Evolutionary conservation across 1,140 invertebrate genomes (phyloP), one percentile per base, ranked within the genome.

Genomic region (Cydia amplana): DNA sequence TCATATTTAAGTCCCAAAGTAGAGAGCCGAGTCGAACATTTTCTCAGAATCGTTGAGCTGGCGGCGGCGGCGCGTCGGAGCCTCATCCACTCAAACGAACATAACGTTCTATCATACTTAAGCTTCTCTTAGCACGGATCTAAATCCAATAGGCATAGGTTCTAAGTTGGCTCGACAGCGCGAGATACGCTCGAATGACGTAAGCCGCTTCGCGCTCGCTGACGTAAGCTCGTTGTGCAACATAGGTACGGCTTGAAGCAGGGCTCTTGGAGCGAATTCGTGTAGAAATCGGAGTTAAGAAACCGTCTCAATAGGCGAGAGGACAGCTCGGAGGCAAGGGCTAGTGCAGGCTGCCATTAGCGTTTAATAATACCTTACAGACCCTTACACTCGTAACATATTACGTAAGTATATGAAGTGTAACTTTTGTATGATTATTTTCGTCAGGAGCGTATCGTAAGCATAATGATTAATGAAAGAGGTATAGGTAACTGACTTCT

Each of bases 201-300:
- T 93, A 93, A 93, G 88, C 90, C 86, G 88, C 85, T 87, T 81
- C 86, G 86, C 86, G 87, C 87, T 87, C 84, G 91, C 90, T 93
- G 91, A 93, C 91, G 90, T 93, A 93, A 93, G 90, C 90, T 90
- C 87, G 91, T 93, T 93, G 89, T 93, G 91, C 91, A 93, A 91
- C 88, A 89, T 78, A 91, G 88, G 89, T 90, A 91, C 88, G 83
- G 85, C 89, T 84, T 91, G 85, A 91, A 91, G 88, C 90, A 87
- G 85, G 82, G 86, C 90, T 90, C 87, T 93, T 87, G 84, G 86
- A 88, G 86, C 84, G 83, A 86, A 81, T 85, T 88, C 87, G 83
- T 88, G 88, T 88, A 91, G 89, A 93, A 91, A 91, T 93, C 88
- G 85, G 78, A 87, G 86, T 90, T 90, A 85, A 88, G 87, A 91